Evolutionary conservation across 1,140 invertebrate species (phyloP), one percentile per base, ranked within the genome.

Genomic region (Macrobrachium nipponense): DNA sequence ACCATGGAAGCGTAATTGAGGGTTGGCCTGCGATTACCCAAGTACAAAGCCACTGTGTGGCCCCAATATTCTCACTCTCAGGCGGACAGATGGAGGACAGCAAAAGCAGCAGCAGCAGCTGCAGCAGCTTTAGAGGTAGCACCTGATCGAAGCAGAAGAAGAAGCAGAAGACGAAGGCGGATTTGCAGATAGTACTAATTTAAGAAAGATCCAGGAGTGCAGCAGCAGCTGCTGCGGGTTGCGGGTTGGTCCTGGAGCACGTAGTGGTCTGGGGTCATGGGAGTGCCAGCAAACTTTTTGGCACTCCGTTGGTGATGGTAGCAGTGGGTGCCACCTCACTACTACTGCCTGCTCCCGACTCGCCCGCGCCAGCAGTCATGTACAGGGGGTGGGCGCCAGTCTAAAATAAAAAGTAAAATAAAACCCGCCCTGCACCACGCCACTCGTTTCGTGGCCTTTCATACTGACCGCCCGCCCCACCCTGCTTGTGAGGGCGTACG

Each of bases 31-130:
- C 75, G 82, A 70, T 73, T 81, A 82, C 76, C 76, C 78, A 64
- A 82, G 82, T 86, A 80, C 82, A 85, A 82, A 82, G 82, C 79
- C 87, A 85, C 80, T 80, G 23, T 84, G 87, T 81, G 79, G 79
- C 81, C 86, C 87, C 80, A 76, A 85, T 88, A 82, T 85, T 86
- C 80, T 88, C 87, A 85, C 78, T 88, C 84, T 88, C 87, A 88
- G 87, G 87, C 87, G 81, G 75, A 85, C 80, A 83, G 82, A 81
- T 70, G 77, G 60, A 78, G 77, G 86, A 87, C 73, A 80, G 70
- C 64, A 70, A 76, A 70, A 86, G 77, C 66, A 80, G 77, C 66
- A 73, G 68, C 68, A 27, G 68, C 68, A 15, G 59, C 68, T 70
- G 81, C 70, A 64, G 60, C 77, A 18, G 27, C 59, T 73, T 62